Evolutionary conservation across 2,797 vertebrate genomes (phyloP).

Genomic region (Holocentrus rufus): DNA sequence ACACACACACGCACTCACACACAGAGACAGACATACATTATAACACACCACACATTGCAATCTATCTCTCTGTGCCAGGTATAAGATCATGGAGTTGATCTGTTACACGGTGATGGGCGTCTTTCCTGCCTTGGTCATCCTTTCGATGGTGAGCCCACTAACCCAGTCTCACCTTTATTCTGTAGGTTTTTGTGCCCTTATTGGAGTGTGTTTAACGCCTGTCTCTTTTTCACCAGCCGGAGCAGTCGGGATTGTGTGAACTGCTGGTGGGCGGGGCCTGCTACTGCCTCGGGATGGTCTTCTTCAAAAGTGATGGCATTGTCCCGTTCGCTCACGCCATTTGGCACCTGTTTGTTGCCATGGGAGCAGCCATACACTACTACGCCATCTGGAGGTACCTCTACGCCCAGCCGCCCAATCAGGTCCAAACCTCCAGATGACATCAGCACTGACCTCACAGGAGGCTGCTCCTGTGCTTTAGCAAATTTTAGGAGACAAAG

Average conservation of each 20-base stretch:
- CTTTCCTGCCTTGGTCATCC: slow-evolving; percentile 92
- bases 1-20: neutral
- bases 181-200: neutral
- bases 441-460: slow-evolving; percentile 71
- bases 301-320: slow-evolving; percentile 96
- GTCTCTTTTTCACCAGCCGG: slow-evolving; percentile 78
- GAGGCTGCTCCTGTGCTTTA: slow-evolving; percentile 44
- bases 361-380: slow-evolving; percentile 92
- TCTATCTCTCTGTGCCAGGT: slow-evolving; percentile 76
- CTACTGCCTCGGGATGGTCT: slow-evolving; percentile 93
- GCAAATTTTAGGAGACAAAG: slow-evolving; percentile 20
- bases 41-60: too few species aligned
- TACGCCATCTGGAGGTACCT: slow-evolving; percentile 98
- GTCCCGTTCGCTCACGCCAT: slow-evolving; percentile 96
- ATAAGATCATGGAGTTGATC: slow-evolving; percentile 93
- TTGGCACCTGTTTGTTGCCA: slow-evolving; percentile 96
- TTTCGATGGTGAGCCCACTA: slow-evolving; percentile 90
- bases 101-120: slow-evolving; percentile 94
- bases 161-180: neutral
- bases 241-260: slow-evolving; percentile 90
- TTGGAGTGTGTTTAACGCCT: neutral
- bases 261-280: slow-evolving; percentile 89
- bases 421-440: slow-evolving; percentile 86
- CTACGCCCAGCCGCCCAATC: slow-evolving; percentile 80
- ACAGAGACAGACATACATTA: neutral